phyloP scores from a whole-genome alignment of 2,113 vertebrate species.

The Grammatotria lemairii region DNA sequence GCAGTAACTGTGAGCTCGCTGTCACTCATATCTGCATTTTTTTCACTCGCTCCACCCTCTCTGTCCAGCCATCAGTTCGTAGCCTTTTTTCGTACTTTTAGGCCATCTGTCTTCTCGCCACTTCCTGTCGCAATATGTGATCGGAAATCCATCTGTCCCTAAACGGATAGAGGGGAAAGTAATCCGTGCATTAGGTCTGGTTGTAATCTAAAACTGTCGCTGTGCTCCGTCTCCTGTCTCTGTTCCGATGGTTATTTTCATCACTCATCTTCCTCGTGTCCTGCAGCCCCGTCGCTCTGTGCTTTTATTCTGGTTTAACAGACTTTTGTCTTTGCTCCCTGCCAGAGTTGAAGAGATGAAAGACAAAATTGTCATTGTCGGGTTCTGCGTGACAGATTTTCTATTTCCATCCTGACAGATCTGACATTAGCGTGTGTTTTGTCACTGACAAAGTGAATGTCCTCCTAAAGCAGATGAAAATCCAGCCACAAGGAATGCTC shows the following conservation, averaged over 20 bases:
- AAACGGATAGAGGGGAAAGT: not conserved
- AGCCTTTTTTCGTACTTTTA: not conserved
- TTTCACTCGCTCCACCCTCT: accelerated
- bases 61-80: not conserved
- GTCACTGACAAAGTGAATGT: not conserved
- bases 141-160: not conserved
- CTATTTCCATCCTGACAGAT: not conserved
- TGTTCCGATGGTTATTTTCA: not conserved
- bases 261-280: not conserved
- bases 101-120: not conserved
- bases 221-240: not conserved
- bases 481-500: not conserved
- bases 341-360: not conserved
- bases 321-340: conserved; percentile 1
- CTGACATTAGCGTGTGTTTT: not conserved
- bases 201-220: not conserved
- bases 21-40: not conserved
- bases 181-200: not conserved
- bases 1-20: not conserved
- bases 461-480: not conserved
- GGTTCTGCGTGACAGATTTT: not conserved
- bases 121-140: not conserved
- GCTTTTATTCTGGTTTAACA: not conserved
- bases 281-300: not conserved
- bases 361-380: not conserved